phyloP scores from a whole-genome alignment of 2,888 invertebrate genomes.

The Synanthedon tipuliformis region DNA sequence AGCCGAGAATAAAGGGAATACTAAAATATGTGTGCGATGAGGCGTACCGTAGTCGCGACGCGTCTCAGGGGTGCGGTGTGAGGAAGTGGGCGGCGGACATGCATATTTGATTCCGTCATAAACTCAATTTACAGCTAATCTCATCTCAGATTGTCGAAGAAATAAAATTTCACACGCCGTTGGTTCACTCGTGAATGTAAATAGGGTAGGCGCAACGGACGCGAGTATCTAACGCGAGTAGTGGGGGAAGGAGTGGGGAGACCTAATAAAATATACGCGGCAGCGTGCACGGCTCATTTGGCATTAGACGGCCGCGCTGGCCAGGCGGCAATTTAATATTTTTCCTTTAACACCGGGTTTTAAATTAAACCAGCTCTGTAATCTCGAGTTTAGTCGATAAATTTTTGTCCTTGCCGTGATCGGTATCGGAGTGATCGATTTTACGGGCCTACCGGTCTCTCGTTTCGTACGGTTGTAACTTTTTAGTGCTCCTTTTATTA shows the following conservation, averaged over 20 bases:
- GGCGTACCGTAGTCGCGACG: conserved; percentile 30
- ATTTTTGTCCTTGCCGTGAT: conserved; percentile 55
- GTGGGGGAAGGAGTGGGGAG: conserved; percentile 11
- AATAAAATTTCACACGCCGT: conserved; percentile 66
- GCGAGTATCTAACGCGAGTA: conserved; percentile 9
- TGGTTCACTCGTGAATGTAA: conserved; percentile 53
- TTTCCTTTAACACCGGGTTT: conserved; percentile 33
- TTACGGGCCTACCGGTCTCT: conserved; percentile 59
- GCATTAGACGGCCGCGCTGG: conserved; percentile 26
- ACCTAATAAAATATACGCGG: conserved; percentile 46
- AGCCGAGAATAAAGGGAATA: conserved; percentile 39
- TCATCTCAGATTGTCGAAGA: conserved; percentile 66
- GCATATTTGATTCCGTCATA: conserved; percentile 66
- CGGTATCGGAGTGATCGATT: conserved; percentile 63
- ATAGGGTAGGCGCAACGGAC: conserved; percentile 33
- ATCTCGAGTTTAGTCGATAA: conserved; percentile 44
- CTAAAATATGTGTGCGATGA: conserved; percentile 48
- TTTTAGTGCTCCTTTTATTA: conserved; percentile 68
- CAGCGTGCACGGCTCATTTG: conserved; percentile 52
- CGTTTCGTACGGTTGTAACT: conserved; percentile 61
- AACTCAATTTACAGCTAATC: conserved; percentile 69
- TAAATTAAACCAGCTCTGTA: conserved; percentile 46
- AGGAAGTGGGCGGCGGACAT: conserved; percentile 26
- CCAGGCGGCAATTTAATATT: conserved; percentile 44
- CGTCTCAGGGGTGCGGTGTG: conserved; percentile 2